Conservation (phyloP, 2,888 invertebrate genomes). For the Heliconius cydno region DNA sequence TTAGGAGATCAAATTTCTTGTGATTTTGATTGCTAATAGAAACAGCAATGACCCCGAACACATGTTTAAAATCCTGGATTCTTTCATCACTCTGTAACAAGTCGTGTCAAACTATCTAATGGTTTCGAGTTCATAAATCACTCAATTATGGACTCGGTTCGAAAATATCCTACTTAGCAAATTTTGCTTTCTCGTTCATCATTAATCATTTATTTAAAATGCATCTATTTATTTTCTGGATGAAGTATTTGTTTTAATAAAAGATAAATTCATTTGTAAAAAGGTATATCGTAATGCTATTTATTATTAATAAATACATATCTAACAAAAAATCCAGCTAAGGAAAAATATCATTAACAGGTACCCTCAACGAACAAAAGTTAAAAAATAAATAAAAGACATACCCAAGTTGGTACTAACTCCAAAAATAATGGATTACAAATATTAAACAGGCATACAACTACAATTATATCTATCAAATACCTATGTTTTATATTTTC, state of each 20-base stretch:
- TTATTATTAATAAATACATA: too few relatives aligned
- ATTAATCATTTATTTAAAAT: constrained; percentile 48
- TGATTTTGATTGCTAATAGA: constrained; percentile 46
- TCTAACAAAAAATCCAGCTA: too few relatives aligned
- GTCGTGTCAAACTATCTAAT: constrained; percentile 71
- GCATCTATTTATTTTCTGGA: neutral
- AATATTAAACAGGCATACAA: too few relatives aligned
- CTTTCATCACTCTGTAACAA: constrained; percentile 73
- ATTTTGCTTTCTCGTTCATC: constrained; percentile 42
- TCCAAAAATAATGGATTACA: too few relatives aligned
- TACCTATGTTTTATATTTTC: too few relatives aligned
- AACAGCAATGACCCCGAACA: constrained; percentile 57
- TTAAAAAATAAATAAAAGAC: too few relatives aligned
- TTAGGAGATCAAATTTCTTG: constrained; percentile 40
- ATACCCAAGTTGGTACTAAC: too few relatives aligned
- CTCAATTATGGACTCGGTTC: constrained; percentile 64
- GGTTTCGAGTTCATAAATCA: constrained; percentile 76
- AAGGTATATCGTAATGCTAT: too few relatives aligned
- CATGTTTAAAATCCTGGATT: constrained; percentile 60
- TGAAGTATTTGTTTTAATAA: neutral
- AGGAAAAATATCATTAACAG: too few relatives aligned
- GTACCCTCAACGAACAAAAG: too few relatives aligned
- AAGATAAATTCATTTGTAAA: neutral
- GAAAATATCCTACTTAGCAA: constrained; percentile 48
- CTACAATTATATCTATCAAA: too few relatives aligned